Percentiles rank a stretch among this genome's conserved stretches.
These are phyloP conservation scores for Asbolus verrucosus DNA, from an alignment of 1,140 invertebrate species.

Conservation along the genomic window DNA sequence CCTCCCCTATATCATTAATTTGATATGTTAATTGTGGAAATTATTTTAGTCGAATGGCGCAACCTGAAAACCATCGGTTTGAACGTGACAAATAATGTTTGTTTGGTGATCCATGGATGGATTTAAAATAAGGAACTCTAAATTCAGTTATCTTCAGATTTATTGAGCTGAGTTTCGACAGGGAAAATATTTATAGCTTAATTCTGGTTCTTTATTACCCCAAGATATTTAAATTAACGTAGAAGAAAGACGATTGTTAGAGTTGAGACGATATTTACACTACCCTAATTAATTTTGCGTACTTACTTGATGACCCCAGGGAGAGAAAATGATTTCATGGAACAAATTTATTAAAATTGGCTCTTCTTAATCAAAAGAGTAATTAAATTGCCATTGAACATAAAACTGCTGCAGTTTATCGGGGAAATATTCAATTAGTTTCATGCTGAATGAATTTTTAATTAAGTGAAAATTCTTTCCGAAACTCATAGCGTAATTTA, in stretches of 20 bases:
- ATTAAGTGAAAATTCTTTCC: background rate
- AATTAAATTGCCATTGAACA: slow-evolving; percentile 33
- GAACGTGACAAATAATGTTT: slow-evolving; percentile 21
- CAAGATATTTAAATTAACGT: slow-evolving; percentile 56
- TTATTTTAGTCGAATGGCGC: background rate
- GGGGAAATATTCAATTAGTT: background rate
- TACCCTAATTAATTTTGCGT: slow-evolving; percentile 32
- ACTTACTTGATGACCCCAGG: slow-evolving; percentile 25
- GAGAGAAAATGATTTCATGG: slow-evolving; percentile 14
- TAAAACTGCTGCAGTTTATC: background rate
- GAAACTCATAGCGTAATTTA: slow-evolving; percentile 4
- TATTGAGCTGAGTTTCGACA: slow-evolving; percentile 55
- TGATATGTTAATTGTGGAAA: slow-evolving; percentile 15
- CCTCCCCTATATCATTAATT: slow-evolving; percentile 5
- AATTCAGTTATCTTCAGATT: slow-evolving; percentile 56
- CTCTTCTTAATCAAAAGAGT: slow-evolving; percentile 17
- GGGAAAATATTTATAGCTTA: slow-evolving; percentile 56
- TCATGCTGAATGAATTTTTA: slow-evolving; percentile 15
- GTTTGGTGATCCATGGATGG: slow-evolving; percentile 12
- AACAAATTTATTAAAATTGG: slow-evolving; percentile 38
- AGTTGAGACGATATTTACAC: slow-evolving; percentile 30
- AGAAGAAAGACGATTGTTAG: slow-evolving; percentile 40
- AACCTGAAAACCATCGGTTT: background rate
- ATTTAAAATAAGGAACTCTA: slow-evolving; percentile 47
- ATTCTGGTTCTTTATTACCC: slow-evolving; percentile 56